Evolutionary conservation across 1,140 invertebrate genomes (phyloP).

Genomic region (Calephelis virginiensis): DNA sequence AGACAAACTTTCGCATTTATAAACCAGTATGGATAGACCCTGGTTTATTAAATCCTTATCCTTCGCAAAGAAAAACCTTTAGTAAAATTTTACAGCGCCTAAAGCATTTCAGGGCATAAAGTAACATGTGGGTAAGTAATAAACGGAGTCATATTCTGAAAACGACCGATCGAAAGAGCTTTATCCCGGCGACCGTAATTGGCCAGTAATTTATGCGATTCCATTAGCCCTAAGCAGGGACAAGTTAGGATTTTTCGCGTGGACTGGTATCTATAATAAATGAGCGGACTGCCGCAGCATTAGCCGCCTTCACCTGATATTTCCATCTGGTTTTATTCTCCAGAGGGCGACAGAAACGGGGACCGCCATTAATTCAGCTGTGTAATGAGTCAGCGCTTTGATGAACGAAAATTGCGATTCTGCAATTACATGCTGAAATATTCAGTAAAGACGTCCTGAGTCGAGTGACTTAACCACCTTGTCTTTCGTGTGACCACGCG

Average conservation of each 20-base stretch:
- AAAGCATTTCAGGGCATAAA: constrained; percentile 14
- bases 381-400: constrained; percentile 54
- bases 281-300: constrained; percentile 49
- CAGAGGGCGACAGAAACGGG: constrained; percentile 23
- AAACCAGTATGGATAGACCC: too few relatives aligned
- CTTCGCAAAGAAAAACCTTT: not conserved
- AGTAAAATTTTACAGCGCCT: constrained; percentile 23
- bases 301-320: constrained; percentile 42
- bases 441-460: constrained; percentile 47
- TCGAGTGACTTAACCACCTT: constrained; percentile 37
- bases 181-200: constrained; percentile 34
- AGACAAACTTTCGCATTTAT: too few relatives aligned
- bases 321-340: constrained; percentile 41
- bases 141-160: constrained; percentile 31
- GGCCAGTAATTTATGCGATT: constrained; percentile 40
- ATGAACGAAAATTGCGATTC: constrained; percentile 53
- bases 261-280: constrained; percentile 56
- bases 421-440: constrained; percentile 63
- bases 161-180: constrained; percentile 31
- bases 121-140: constrained; percentile 17
- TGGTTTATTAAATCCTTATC: not conserved
- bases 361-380: constrained; percentile 47
- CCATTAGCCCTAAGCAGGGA: constrained; percentile 35
- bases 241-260: constrained; percentile 39
- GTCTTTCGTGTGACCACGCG: constrained; percentile 28